These are phyloP conservation scores for Alosa sapidissima DNA, from an alignment of 2,797 vertebrate genomes.

Conservation along the genomic window DNA sequence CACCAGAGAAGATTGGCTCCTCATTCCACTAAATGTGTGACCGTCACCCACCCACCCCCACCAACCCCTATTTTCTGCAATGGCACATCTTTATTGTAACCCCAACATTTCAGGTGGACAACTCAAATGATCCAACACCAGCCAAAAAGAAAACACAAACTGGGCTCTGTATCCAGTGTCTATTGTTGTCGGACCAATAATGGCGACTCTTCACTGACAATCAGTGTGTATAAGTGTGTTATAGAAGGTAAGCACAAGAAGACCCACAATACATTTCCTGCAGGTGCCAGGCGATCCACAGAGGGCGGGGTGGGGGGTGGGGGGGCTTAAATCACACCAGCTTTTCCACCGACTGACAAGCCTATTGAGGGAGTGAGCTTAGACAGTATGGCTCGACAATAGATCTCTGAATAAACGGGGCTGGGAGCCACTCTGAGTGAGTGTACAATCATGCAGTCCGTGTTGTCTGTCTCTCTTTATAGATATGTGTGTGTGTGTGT, in stretches of 20 bases:
- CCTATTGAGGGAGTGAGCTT: slow-evolving; percentile 20
- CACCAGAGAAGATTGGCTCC: background rate
- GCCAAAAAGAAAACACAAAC: background rate
- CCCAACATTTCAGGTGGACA: background rate
- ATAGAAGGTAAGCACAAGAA: background rate
- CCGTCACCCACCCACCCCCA: background rate
- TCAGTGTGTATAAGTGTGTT: background rate
- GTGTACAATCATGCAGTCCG: slow-evolving; percentile 45
- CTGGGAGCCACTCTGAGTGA: slow-evolving; percentile 49
- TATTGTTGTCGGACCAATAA: background rate
- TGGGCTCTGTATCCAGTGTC: background rate
- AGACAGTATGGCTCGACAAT: slow-evolving; percentile 36
- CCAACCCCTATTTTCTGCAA: background rate
- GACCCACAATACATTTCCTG: background rate
- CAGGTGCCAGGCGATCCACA: background rate
- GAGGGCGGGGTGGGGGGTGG: background rate
- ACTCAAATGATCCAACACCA: background rate
- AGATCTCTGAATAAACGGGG: slow-evolving; percentile 45
- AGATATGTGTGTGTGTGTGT: slow-evolving; percentile 35
- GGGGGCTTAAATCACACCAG: slow-evolving; percentile 2
- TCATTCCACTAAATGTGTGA: background rate
- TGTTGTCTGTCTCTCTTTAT: slow-evolving; percentile 32
- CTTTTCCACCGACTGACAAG: slow-evolving; percentile 40
- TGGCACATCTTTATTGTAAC: background rate
- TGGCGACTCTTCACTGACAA: background rate